Percentiles rank a stretch among this genome's conserved stretches.
phyloP scores from a whole-genome alignment of 1,140 invertebrate genomes.

The honey bee (Apis mellifera) region Amel_HAv3.1 CM009933.2:9459501-9460000 shows the following conservation, averaged over 20 bases:
- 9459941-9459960: neutral
- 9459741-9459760: neutral
- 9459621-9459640: slow-evolving; percentile 56
- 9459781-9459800: neutral
- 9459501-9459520: neutral
- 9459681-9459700: neutral
- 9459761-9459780: neutral
- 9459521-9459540: neutral
- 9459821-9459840: neutral
- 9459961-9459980: neutral
- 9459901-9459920: neutral
- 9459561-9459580: slow-evolving; percentile 11
- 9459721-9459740: neutral
- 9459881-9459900: neutral
- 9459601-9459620: slow-evolving; percentile 16
- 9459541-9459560: neutral
- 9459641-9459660: slow-evolving; percentile 54
- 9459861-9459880: neutral
- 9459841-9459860: neutral
- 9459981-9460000: neutral
- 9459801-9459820: neutral
- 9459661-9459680: neutral
- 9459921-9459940: neutral
- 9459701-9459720: neutral
- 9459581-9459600: neutral